phyloP scores from a whole-genome alignment of 2,888 invertebrate species.

The Fragum sueziense region DNA sequence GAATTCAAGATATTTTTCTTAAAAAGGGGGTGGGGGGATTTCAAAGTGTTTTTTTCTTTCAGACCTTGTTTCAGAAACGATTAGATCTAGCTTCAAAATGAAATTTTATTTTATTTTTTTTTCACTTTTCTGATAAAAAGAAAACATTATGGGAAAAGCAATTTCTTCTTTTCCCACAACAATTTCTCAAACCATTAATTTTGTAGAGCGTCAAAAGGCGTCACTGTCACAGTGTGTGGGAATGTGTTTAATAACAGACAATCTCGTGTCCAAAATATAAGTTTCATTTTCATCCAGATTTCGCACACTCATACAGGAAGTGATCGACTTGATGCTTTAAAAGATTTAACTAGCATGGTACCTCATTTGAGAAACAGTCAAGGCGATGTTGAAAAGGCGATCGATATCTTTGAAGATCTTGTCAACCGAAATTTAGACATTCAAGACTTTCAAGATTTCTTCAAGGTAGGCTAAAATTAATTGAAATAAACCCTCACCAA shows the following conservation, averaged over 20 bases:
- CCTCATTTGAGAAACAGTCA: neutral
- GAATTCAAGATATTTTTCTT: too few species aligned
- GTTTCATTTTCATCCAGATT: too few species aligned
- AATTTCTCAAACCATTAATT: neutral
- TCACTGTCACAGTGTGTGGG: neutral
- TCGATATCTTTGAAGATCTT: neutral
- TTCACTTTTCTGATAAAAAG: neutral
- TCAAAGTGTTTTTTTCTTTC: too few species aligned
- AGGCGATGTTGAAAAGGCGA: neutral
- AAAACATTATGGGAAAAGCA: neutral
- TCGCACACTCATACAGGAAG: neutral
- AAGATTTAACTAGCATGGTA: neutral
- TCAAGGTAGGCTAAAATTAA: neutral
- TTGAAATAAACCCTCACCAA: too few species aligned
- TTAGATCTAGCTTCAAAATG: too few species aligned
- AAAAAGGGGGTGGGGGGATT: too few species aligned
- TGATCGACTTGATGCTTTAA: neutral
- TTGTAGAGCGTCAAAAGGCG: neutral
- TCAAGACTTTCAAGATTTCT: neutral
- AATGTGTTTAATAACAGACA: too few species aligned
- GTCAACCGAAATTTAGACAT: neutral
- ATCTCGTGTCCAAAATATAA: too few species aligned
- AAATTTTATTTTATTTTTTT: too few species aligned
- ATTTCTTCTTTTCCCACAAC: neutral
- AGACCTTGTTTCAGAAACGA: too few species aligned